phyloP scores from a whole-genome alignment of 2,888 invertebrate genomes.

The Limnephilus rhombicus region DNA sequence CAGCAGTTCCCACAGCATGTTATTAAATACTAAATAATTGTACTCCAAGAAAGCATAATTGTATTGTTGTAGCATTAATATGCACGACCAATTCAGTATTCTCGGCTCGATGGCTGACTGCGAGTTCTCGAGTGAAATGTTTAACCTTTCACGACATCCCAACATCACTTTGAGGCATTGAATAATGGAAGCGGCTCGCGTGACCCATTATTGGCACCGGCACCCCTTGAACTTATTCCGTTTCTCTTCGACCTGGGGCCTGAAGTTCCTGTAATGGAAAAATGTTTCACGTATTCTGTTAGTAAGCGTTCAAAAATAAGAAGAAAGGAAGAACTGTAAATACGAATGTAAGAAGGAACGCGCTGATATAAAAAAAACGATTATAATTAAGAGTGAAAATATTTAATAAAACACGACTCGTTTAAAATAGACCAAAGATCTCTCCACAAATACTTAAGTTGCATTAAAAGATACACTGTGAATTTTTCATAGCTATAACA shows the following conservation, averaged over 20 bases:
- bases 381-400: too few relatives aligned
- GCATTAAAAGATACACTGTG: too few relatives aligned
- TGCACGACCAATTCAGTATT: slow-evolving; percentile 5
- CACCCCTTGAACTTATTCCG: slow-evolving; percentile 37
- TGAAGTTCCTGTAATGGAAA: not conserved
- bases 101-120: not conserved
- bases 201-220: slow-evolving; percentile 16
- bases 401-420: too few relatives aligned
- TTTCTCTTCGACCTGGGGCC: not conserved
- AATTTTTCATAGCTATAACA: too few relatives aligned
- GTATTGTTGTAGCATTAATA: not conserved
- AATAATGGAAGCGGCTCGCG: slow-evolving; percentile 59
- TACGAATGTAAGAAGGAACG: too few relatives aligned
- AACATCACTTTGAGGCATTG: slow-evolving; percentile 59
- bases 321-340: too few relatives aligned
- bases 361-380: too few relatives aligned
- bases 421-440: too few relatives aligned
- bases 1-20: not conserved
- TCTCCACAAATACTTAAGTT: too few relatives aligned
- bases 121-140: slow-evolving; percentile 44
- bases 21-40: not conserved
- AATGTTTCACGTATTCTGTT: not conserved
- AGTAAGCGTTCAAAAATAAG: too few relatives aligned
- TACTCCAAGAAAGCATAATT: not conserved
- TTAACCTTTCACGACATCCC: slow-evolving; percentile 65